Evolutionary conservation across 64 coral and sea anemone genomes (phyloP).

Genomic region (Actinia tenebrosa): DNA sequence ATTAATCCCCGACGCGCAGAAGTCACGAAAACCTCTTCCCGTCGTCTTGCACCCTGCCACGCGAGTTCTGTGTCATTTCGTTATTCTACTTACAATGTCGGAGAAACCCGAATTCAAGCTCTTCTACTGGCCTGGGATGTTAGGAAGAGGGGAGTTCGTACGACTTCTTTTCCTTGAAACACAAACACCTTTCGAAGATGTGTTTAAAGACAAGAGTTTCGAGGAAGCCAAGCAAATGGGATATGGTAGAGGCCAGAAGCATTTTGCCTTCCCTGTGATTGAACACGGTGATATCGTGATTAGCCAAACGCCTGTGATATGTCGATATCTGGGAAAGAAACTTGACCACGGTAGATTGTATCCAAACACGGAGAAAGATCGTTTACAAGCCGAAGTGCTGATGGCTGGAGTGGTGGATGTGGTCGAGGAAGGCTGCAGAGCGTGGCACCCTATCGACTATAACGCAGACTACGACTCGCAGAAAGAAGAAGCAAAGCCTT

Average conservation of each 20-base stretch:
- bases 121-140: constrained; percentile 63
- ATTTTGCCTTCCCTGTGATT: constrained; percentile 71
- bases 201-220: constrained; percentile 51
- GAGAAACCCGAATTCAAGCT: constrained; percentile 46
- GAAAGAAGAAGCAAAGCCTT: too few species aligned
- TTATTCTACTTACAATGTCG: background rate
- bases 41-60: too few species aligned
- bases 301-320: background rate
- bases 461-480: too few species aligned
- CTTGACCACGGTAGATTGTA: constrained; percentile 56
- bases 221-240: constrained; percentile 67
- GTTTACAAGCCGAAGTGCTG: constrained; percentile 57
- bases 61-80: too few species aligned
- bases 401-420: constrained; percentile 62
- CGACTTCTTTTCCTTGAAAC: constrained; percentile 66
- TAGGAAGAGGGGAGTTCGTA: constrained; percentile 64
- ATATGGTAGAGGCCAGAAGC: constrained; percentile 58
- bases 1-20: too few species aligned
- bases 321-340: constrained; percentile 63
- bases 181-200: constrained; percentile 54
- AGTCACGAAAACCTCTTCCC: too few species aligned
- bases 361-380: constrained; percentile 61
- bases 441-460: constrained; percentile 20
- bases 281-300: constrained; percentile 25
- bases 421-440: constrained; percentile 54